A percentile compares a stretch with the other conserved stretches of the same genome.
Evolutionary conservation across 1,140 invertebrate genomes (phyloP).

Genomic region (Drosophila watanabei): DNA sequence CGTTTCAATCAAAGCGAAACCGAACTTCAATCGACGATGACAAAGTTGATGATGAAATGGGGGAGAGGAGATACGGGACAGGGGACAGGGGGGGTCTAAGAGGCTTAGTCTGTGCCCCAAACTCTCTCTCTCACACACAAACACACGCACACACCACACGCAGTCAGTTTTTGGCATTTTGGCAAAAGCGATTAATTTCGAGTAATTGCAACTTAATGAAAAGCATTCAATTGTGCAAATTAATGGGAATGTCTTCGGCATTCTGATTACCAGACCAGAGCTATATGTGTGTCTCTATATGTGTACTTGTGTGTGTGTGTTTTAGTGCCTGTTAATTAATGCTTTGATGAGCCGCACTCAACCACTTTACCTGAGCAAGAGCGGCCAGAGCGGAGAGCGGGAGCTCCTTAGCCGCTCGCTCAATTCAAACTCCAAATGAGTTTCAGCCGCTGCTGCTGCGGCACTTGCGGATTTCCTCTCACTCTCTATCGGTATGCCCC

Average conservation of each 20-base stretch:
- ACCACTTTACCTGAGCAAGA: constrained; percentile 20
- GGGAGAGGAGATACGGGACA: too few species aligned
- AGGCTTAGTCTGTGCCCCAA: constrained; percentile 24
- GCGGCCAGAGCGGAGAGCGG: constrained; percentile 13
- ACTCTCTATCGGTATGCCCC: background rate
- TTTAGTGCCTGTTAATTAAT: constrained; percentile 61
- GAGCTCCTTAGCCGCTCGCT: constrained; percentile 3
- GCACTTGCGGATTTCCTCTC: constrained; percentile 21
- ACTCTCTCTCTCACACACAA: background rate
- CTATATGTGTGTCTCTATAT: background rate
- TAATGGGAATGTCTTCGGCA: constrained; percentile 66
- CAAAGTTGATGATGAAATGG: constrained; percentile 17
- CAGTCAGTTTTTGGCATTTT: constrained; percentile 38
- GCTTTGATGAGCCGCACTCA: constrained; percentile 45
- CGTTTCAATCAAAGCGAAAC: constrained; percentile 40
- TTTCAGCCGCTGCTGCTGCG: constrained; percentile 17
- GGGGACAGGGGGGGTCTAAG: constrained; percentile 4
- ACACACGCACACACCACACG: background rate
- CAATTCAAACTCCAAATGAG: constrained; percentile 14
- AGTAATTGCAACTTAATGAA: constrained; percentile 77
- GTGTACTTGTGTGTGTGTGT: background rate
- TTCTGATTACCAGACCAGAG: constrained; percentile 36
- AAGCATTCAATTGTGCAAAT: constrained; percentile 80
- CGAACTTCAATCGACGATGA: constrained; percentile 33
- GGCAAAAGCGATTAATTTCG: constrained; percentile 70